Evolutionary conservation across 2,888 invertebrate genomes (phyloP).

Genomic region (Apamea monoglypha): DNA sequence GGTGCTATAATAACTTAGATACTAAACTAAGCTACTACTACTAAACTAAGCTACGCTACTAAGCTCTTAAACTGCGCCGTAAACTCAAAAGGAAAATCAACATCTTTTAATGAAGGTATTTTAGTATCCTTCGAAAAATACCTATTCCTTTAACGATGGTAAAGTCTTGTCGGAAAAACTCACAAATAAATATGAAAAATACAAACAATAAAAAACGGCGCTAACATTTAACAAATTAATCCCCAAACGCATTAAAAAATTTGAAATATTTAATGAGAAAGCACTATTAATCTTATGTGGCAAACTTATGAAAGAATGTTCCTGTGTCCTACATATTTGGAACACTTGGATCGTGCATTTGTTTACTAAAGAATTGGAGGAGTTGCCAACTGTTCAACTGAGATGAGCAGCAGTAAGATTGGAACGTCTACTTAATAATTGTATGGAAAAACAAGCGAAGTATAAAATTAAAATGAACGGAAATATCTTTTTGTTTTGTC

Average conservation of each 20-base stretch:
- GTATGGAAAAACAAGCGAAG: slow-evolving; percentile 33
- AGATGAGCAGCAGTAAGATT: slow-evolving; percentile 44
- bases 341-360: slow-evolving; percentile 63
- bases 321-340: slow-evolving; percentile 63
- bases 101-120: background rate
- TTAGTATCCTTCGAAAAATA: background rate
- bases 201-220: slow-evolving; percentile 10
- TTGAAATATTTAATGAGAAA: slow-evolving; percentile 50
- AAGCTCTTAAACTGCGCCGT: no score
- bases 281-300: slow-evolving; percentile 61
- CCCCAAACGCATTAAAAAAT: slow-evolving; percentile 29
- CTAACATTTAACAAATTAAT: slow-evolving; percentile 35
- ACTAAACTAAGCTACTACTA: background rate
- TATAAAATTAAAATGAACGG: slow-evolving; percentile 37
- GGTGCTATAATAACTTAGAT: background rate
- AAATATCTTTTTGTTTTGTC: slow-evolving; percentile 43
- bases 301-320: slow-evolving; percentile 65
- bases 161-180: background rate
- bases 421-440: slow-evolving; percentile 56
- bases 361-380: slow-evolving; percentile 58
- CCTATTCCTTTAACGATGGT: background rate
- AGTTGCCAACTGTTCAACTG: slow-evolving; percentile 54
- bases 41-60: background rate
- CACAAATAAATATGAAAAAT: background rate
- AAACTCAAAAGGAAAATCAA: background rate